These are phyloP conservation scores for Leptoclinus maculatus DNA, from an alignment of 2,797 vertebrate genomes.

Conservation along the genomic window DNA sequence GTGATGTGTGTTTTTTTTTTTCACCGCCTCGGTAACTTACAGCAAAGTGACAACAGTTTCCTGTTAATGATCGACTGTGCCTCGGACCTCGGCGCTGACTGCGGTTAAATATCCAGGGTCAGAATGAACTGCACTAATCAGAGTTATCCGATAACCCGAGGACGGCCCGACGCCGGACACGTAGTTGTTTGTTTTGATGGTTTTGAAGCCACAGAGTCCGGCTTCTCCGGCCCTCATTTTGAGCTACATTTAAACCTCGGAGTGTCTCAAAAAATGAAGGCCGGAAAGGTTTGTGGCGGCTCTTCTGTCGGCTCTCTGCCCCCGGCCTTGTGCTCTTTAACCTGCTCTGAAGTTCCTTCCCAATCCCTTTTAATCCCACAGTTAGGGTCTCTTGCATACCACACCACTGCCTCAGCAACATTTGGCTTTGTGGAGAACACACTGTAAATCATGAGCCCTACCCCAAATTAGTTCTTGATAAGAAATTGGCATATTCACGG, in stretches of 20 bases:
- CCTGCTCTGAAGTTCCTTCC: neutral
- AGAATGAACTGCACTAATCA: conserved; percentile 23
- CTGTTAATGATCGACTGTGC: conserved; percentile 58
- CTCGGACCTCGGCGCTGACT: conserved; percentile 18
- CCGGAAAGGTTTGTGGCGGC: conserved; percentile 13
- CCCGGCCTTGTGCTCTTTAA: conserved; percentile 16
- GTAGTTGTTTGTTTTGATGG: conserved; percentile 6
- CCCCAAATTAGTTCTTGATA: neutral
- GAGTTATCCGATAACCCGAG: conserved; percentile 13
- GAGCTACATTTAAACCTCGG: conserved; percentile 2
- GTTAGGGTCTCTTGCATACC: conserved; percentile 4
- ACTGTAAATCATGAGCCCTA: neutral
- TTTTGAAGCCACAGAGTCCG: conserved; percentile 16
- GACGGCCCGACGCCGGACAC: neutral
- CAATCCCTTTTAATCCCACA: conserved; percentile 3
- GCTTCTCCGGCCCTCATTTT: neutral
- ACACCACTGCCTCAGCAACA: neutral
- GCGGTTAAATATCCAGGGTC: conserved; percentile 46
- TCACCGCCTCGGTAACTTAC: conserved; percentile 27
- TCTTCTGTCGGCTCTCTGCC: conserved; percentile 2
- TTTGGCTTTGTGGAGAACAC: neutral
- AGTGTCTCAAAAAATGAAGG: conserved; percentile 6
- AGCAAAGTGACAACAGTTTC: conserved; percentile 34
- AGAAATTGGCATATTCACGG: neutral
- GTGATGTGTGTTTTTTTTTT: neutral